phyloP scores from a whole-genome alignment of 2,797 vertebrate genomes.

The Zenarchopterus dispar region DNA sequence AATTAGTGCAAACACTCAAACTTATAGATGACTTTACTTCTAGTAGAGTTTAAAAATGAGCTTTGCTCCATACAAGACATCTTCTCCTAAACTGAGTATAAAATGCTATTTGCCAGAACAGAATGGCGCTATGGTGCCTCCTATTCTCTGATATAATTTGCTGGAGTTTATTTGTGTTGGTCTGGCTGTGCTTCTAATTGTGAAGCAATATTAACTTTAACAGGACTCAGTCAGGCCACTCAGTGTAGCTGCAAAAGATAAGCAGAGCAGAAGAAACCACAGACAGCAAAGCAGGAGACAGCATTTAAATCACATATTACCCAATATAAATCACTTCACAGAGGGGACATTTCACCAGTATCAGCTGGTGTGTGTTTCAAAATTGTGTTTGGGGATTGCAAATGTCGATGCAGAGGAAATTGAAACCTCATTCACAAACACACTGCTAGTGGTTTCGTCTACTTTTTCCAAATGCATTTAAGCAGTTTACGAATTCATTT shows the following conservation, averaged over 20 bases:
- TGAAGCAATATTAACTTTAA: conserved; percentile 79
- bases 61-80: too few species aligned
- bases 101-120: conserved; percentile 54
- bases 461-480: too few species aligned
- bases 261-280: conserved; percentile 36
- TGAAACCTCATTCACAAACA: too few species aligned
- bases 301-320: conserved; percentile 17
- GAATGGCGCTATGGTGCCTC: conserved; percentile 46
- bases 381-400: conserved; percentile 20
- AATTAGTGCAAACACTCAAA: too few species aligned
- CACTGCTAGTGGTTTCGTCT: conserved; percentile 19
- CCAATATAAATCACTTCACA: conserved; percentile 25
- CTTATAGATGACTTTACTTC: too few species aligned
- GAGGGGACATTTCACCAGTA: conserved; percentile 23
- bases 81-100: conserved; percentile 25
- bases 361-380: conserved; percentile 26
- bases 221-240: conserved; percentile 54
- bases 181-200: conserved; percentile 67
- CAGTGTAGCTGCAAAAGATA: conserved; percentile 37
- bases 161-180: conserved; percentile 71
- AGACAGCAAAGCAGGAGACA: conserved; percentile 27
- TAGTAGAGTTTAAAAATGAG: too few species aligned
- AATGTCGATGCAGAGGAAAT: conserved; percentile 22
- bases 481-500: too few species aligned
- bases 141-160: conserved; percentile 67